Conservation (phyloP, 2,797 vertebrate species). For the Chelonia mydas region DNA sequence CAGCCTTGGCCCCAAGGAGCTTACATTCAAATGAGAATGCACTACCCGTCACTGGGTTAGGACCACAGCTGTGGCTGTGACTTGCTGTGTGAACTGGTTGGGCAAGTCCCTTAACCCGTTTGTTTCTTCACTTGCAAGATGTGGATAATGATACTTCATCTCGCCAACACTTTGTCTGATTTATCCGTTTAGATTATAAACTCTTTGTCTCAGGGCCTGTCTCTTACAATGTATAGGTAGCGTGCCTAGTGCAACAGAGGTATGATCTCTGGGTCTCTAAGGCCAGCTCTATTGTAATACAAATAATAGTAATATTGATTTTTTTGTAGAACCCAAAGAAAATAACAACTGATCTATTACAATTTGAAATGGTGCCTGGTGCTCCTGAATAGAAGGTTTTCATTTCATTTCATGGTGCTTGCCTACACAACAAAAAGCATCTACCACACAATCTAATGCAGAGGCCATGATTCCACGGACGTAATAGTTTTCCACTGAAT, state of each 20-base stretch:
- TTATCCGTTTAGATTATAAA: neutral
- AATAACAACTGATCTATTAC: slow-evolving; percentile 16
- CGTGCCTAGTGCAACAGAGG: neutral
- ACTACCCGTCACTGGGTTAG: neutral
- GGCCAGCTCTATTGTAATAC: neutral
- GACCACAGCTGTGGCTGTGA: neutral
- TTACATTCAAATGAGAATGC: neutral
- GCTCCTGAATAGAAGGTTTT: neutral
- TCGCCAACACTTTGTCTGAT: neutral
- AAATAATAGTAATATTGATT: slow-evolving; percentile 25
- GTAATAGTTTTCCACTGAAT: neutral
- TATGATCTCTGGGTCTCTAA: slow-evolving; percentile 9
- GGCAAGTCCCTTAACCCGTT: neutral
- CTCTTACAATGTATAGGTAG: neutral
- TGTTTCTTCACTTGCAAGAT: neutral
- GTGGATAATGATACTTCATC: neutral
- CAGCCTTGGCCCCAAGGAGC: neutral
- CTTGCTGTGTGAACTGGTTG: neutral
- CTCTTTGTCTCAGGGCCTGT: neutral
- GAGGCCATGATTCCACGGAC: neutral
- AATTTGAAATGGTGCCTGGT: slow-evolving; percentile 6
- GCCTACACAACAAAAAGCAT: neutral
- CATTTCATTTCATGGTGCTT: neutral
- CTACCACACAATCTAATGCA: neutral
- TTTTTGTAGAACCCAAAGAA: slow-evolving; percentile 3